Evolutionary conservation across 2,113 vertebrate genomes (phyloP).

Genomic region (Cacatua alba): DNA sequence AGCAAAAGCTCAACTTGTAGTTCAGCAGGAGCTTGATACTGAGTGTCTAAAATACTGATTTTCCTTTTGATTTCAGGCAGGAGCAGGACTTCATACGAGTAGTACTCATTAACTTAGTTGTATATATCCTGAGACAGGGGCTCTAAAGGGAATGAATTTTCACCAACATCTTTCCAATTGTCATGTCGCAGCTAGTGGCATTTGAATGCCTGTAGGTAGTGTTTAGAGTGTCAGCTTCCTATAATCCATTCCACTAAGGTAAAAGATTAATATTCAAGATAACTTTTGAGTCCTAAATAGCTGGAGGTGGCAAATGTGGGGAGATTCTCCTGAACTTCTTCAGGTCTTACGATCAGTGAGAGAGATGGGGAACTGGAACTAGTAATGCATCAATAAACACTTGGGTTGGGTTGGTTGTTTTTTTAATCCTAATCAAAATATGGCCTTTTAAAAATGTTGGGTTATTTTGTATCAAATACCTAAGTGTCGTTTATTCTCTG

Average conservation of each 20-base stretch:
- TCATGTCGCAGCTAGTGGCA: background rate
- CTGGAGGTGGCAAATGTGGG: background rate
- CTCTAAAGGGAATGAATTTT: background rate
- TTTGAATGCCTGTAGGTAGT: background rate
- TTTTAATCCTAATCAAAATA: background rate
- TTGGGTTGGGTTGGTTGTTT: background rate
- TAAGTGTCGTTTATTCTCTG: background rate
- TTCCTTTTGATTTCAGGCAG: background rate
- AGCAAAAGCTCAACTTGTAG: background rate
- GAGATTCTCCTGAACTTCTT: background rate
- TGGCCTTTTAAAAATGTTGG: background rate
- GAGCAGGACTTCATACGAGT: background rate
- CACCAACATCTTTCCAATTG: background rate
- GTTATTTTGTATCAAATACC: background rate
- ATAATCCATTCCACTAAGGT: background rate
- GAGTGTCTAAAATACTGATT: background rate
- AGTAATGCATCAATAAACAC: background rate
- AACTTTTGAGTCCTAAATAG: background rate
- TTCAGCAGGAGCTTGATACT: background rate
- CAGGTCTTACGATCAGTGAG: background rate
- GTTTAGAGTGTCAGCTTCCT: background rate
- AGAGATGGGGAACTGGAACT: background rate
- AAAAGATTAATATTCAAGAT: background rate
- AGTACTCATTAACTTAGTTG: background rate
- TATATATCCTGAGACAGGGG: background rate